Evolutionary conservation across 2,113 vertebrate species (phyloP).

Genomic region (Carlito syrichta): DNA sequence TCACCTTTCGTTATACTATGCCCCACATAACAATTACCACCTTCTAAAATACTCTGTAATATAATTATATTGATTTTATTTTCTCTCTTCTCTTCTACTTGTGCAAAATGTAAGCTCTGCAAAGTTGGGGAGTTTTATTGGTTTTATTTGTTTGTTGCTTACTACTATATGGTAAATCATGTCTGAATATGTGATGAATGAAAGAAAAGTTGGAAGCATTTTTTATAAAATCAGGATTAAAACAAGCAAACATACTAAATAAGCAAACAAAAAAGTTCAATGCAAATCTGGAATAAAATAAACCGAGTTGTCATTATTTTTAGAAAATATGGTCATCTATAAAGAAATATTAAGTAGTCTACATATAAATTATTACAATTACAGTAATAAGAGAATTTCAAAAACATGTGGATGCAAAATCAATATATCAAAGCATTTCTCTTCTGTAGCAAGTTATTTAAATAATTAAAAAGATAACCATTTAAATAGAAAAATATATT

Average conservation of each 20-base stretch:
- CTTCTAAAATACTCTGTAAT: rapidly evolving
- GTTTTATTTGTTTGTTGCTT: neutral
- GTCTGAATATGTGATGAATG: neutral
- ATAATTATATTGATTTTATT: neutral
- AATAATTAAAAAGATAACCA: neutral
- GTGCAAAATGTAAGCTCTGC: neutral
- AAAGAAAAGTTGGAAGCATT: neutral
- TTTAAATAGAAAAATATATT: neutral
- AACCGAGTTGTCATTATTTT: neutral
- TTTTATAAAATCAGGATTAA: neutral
- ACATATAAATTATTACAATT: neutral
- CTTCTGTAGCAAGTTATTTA: neutral
- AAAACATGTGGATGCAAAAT: neutral
- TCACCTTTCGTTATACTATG: neutral
- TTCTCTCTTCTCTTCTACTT: neutral
- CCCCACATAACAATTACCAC: neutral
- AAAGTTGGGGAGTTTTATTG: neutral
- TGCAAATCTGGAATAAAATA: neutral
- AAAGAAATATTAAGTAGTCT: neutral
- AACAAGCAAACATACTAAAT: neutral
- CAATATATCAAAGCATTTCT: neutral
- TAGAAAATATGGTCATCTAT: neutral
- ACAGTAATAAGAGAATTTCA: neutral
- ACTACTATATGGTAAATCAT: neutral
- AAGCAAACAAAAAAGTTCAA: neutral